Base-by-base conservation (phyloP, 2,888 invertebrate species). In the Diadegma fenestrale region DNA sequence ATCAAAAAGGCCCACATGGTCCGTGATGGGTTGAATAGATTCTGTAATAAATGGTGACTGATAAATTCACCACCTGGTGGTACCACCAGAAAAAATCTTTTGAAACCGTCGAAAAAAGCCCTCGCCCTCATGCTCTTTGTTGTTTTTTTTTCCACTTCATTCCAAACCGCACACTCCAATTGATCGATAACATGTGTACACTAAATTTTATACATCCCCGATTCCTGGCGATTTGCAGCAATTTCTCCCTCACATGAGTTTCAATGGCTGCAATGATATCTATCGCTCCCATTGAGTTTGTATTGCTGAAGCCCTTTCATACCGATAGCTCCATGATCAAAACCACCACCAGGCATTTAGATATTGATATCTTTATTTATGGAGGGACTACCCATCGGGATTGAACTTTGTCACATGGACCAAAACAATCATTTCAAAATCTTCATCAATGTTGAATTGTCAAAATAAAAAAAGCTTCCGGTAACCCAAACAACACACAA, bases 321-420 rank as follows among this genome's bases (percentile, higher is more conserved):
- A 71, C 43, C 77, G 66, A 77, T 77, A 51, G 30, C 48, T 66
- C 64, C 54, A 33, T 77, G 82, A 77, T 66, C 63, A 77, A 58
- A 71, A 37, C 82, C 33, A 45, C 82, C 33, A 45, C 30, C 54
- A 64, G 37, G 71, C 71, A 22, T 22, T 37, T 43, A 30, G n/a
- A 61, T 75, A 81, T 82, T 48, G 68, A 75, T 69, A 64, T 64
- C 26, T 58, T 33, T 22, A 43, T 14, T 26, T 68, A 72, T 54
- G 17, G 26, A n/a, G 19, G 17, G 33, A 14, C 26, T 58, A 26
- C 22, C 37, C 10, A 63, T 58, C 30, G 17, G 7, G n/a, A 37
- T 78, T 69, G 10, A 14, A 58, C 43, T 58, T 43, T 26, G 30
- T 12, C 30, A 14, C 6, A 69, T 48, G 5, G 8, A 26, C 26